Evolutionary conservation across 2,113 vertebrate species (phyloP), one percentile per base, ranked within the genome.

Genomic region (Balaenoptera acutorostrata): DNA sequence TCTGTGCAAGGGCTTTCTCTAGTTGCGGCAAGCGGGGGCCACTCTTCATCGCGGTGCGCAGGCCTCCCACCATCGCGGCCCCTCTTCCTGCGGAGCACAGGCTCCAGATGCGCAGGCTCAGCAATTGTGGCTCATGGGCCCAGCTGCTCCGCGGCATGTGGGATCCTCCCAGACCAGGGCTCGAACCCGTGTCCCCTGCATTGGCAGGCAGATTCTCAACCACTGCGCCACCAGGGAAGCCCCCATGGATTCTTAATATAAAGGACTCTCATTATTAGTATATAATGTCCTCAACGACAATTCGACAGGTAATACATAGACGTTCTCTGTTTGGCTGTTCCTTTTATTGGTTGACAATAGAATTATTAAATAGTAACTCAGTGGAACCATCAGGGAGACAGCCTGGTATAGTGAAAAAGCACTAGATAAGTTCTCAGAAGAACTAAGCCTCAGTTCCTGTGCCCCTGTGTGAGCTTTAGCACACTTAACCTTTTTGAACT

Each of bases 301-400:
- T 74, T 49, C 5, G 66, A 63, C 12, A 86, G 63, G 68, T 82
- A 94, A 78, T 63, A 46, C 2, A 69, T 57, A 93, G 49, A 81
- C 33, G 64, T 46, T 88, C 25, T 93, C 96, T 94, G 49, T 83
- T 39, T 46, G 59, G 29, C 6, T 74, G n/a, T 83, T 96, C 92
- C 66, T 84, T 97, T 89, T 83, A 91, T 95, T 96, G 83, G 66
- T 39, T 91, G 33, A 55, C 61, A 80, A 57, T 20, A 64, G 41
- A 75, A 90, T 96, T 93, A 96, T 97, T 96, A 95, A 89, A 57
- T 71, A 92, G 95, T 93, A 95, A 96, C 83, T 96, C 49, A 71
- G 11, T 41, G 77, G 81, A 92, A 7, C 6, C 57, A 69, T 64
- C 68, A 74, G 69, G 49, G 29, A 86, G 39, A 78, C 55, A 93